These are phyloP conservation scores for Podarcis lilfordi DNA, from an alignment of 2,797 vertebrate species.

Conservation along the genomic window DNA sequence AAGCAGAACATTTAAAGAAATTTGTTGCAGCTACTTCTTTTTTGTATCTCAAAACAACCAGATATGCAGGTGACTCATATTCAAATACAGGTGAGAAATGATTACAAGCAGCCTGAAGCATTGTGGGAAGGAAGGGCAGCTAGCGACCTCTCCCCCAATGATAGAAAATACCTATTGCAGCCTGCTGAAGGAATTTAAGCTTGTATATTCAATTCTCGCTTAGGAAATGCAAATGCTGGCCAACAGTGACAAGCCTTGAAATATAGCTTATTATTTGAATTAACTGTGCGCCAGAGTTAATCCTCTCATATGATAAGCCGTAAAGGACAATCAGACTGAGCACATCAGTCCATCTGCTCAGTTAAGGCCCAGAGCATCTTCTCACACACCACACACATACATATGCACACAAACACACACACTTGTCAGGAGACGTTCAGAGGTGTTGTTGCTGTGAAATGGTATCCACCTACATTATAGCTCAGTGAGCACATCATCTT, in stretches of 20 bases:
- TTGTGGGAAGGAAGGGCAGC: background rate
- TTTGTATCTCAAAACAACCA: background rate
- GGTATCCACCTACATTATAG: slow-evolving; percentile 51
- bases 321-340: slow-evolving; percentile 64
- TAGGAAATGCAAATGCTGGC: background rate
- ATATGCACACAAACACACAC: slow-evolving; percentile 42
- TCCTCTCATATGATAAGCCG: slow-evolving; percentile 42
- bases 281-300: slow-evolving; percentile 53
- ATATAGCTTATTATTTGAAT: slow-evolving; percentile 44
- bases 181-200: background rate
- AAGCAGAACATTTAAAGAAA: background rate
- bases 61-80: background rate
- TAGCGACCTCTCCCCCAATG: too few relatives aligned
- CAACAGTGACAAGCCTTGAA: slow-evolving; percentile 49
- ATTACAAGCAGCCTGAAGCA: background rate
- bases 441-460: slow-evolving; percentile 65
- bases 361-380: slow-evolving; percentile 42
- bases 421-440: slow-evolving; percentile 47
- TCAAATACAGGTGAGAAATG: background rate
- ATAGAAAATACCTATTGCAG: background rate
- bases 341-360: slow-evolving; percentile 66
- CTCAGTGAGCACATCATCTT: slow-evolving; percentile 75
- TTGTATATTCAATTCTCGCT: background rate
- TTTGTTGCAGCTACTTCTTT: background rate
- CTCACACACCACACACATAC: slow-evolving; percentile 38